A percentile compares a stretch with the other conserved stretches of the same genome.
phyloP scores from a whole-genome alignment of 2,113 vertebrate species.

The Lepidothrix coronata region DNA sequence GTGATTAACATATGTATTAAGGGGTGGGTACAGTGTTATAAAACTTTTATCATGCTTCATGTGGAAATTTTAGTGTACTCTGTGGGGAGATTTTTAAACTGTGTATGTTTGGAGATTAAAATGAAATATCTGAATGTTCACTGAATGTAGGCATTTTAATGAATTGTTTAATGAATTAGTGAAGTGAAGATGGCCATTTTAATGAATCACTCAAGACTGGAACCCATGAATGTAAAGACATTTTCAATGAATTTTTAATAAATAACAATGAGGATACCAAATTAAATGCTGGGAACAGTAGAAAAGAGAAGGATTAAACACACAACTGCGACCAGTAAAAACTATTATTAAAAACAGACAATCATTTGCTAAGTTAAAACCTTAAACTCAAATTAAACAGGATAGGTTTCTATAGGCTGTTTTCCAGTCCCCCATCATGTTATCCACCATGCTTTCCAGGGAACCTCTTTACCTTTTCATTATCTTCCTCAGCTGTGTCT shows the following conservation, averaged over 20 bases:
- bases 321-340: neutral
- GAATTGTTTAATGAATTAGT: constrained; percentile 11
- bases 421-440: accelerated
- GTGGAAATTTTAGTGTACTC: neutral
- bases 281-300: neutral
- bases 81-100: neutral
- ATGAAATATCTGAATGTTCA: neutral
- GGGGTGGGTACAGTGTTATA: neutral
- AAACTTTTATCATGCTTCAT: neutral
- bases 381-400: neutral
- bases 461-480: neutral
- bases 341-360: neutral
- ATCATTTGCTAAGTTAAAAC: neutral
- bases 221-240: neutral
- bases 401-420: neutral
- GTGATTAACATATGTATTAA: neutral
- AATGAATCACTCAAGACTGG: constrained; percentile 4
- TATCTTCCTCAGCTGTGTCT: neutral
- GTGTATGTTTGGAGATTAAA: neutral
- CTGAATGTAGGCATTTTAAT: neutral
- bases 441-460: neutral
- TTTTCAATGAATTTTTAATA: constrained; percentile 35
- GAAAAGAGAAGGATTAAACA: constrained; percentile 18
- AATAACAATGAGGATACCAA: neutral
- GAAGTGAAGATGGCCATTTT: neutral